Conservation (phyloP, 1,140 invertebrate genomes). For the Plutomurus gul region DNA sequence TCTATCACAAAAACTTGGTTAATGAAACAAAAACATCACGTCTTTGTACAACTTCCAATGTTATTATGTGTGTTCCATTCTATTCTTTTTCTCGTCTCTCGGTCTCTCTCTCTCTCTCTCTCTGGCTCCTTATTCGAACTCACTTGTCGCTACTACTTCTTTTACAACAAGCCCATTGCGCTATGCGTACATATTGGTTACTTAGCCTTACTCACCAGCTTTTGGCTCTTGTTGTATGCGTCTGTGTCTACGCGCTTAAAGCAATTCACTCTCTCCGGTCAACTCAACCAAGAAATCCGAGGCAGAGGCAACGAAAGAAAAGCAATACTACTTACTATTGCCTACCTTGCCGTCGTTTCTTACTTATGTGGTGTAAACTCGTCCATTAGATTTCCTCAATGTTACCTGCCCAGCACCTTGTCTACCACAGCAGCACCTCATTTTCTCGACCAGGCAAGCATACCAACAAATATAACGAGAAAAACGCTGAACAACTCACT, state of each 20-base stretch:
- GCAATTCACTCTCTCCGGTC: too few species aligned
- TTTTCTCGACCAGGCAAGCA: neutral
- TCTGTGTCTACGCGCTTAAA: neutral
- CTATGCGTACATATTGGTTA: neutral
- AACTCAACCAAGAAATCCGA: neutral
- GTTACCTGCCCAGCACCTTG: neutral
- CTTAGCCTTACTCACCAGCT: neutral
- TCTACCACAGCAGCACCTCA: slow-evolving; percentile 5
- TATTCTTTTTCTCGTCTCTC: slow-evolving; percentile 6
- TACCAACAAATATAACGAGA: too few species aligned
- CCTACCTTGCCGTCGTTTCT: neutral
- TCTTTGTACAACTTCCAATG: slow-evolving; percentile 31
- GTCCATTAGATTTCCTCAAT: neutral
- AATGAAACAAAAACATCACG: slow-evolving; percentile 43
- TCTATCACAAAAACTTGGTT: slow-evolving; percentile 41
- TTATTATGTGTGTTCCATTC: slow-evolving; percentile 4
- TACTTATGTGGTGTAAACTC: slow-evolving; percentile 16
- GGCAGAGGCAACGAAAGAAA: neutral
- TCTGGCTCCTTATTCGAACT: too few species aligned
- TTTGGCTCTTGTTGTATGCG: neutral
- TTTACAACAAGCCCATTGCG: neutral
- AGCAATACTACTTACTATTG: too few species aligned
- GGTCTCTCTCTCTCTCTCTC: too few species aligned
- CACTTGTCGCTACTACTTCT: neutral
- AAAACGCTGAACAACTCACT: too few species aligned